Evolutionary conservation across 2,113 vertebrate genomes (phyloP).

Genomic region (Nestor notabilis): DNA sequence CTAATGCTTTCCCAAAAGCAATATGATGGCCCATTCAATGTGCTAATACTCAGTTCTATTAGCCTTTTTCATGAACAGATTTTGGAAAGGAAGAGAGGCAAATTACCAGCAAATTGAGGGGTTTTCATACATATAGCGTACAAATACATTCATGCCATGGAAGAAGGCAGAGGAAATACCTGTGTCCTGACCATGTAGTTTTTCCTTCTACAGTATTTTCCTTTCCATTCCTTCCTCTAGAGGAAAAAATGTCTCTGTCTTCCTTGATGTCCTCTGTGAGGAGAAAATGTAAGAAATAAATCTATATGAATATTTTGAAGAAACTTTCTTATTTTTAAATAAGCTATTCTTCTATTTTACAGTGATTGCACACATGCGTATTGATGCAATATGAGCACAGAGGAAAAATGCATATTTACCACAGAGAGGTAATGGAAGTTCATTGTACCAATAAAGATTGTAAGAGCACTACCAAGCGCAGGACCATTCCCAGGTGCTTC

Average conservation of each 20-base stretch:
- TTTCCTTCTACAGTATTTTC: neutral
- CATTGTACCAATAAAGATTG: neutral
- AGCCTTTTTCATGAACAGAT: neutral
- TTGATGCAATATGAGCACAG: neutral
- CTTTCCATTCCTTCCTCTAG: neutral
- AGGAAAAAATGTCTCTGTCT: neutral
- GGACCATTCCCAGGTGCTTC: fast-evolving
- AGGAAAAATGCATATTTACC: neutral
- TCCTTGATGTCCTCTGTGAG: neutral
- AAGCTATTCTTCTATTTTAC: neutral
- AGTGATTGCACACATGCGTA: neutral
- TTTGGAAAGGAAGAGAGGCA: neutral
- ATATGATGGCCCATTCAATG: neutral
- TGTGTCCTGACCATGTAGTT: neutral
- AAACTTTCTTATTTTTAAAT: neutral
- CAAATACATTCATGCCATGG: neutral
- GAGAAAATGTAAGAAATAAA: neutral
- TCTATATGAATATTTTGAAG: neutral
- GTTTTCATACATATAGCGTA: neutral
- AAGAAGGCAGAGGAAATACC: neutral
- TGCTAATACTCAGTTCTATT: neutral
- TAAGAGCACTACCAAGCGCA: neutral
- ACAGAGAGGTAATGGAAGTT: neutral
- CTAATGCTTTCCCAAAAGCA: neutral
- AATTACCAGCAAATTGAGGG: neutral